phyloP scores from a whole-genome alignment of 2,113 vertebrate genomes.

The Brevimyrus niger region DNA sequence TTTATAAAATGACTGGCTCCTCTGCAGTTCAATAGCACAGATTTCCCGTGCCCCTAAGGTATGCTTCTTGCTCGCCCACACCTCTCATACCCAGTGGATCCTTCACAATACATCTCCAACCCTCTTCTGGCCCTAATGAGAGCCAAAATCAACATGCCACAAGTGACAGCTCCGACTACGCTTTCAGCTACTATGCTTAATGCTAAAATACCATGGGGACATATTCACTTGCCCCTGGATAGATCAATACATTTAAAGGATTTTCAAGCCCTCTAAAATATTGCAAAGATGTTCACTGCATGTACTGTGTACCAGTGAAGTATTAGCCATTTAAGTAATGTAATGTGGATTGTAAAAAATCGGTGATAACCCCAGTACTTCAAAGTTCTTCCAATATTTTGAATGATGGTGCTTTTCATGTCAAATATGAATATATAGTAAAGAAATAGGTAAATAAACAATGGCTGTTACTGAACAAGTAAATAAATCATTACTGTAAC shows the following conservation, averaged over 20 bases:
- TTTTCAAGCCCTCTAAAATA: neutral
- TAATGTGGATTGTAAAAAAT: neutral
- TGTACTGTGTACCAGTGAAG: neutral
- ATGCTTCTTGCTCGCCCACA: neutral
- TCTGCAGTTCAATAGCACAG: neutral
- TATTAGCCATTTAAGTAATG: neutral
- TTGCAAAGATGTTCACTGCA: neutral
- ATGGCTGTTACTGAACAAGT: neutral
- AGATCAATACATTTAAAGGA: neutral
- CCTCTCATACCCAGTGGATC: neutral
- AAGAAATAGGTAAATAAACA: neutral
- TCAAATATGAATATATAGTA: neutral
- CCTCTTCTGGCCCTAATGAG: neutral
- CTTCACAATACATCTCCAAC: neutral
- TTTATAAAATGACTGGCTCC: neutral
- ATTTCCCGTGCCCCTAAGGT: neutral
- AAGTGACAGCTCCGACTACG: neutral
- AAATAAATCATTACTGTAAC: neutral
- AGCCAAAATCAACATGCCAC: neutral
- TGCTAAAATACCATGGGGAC: neutral
- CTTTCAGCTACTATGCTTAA: neutral
- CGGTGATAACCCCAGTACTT: neutral
- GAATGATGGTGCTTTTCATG: neutral
- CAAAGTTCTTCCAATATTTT: neutral
- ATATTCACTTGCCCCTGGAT: neutral